Evolutionary conservation across 2,888 invertebrate genomes (phyloP).

Genomic region (Phyllotreta cruciferae): DNA sequence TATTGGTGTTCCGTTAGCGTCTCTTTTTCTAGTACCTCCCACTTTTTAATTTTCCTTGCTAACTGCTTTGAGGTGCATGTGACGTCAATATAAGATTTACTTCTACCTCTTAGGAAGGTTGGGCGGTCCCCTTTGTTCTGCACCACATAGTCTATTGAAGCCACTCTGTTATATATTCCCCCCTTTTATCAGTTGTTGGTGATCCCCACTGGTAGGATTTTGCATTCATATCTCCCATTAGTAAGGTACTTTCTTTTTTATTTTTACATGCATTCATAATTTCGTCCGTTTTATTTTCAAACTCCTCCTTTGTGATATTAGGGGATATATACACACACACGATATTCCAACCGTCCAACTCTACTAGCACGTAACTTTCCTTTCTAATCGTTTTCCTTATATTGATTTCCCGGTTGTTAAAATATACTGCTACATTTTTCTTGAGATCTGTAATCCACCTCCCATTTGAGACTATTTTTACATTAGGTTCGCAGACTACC

Average conservation of each 20-base stretch:
- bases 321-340: slow-evolving; percentile 16
- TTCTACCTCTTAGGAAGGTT: slow-evolving; percentile 20
- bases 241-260: not conserved
- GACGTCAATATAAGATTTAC: slow-evolving; percentile 15
- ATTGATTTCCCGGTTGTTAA: slow-evolving; percentile 11
- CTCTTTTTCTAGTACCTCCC: slow-evolving; percentile 23
- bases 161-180: slow-evolving; percentile 20
- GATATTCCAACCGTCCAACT: not conserved
- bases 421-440: slow-evolving; percentile 13
- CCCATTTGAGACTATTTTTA: not conserved
- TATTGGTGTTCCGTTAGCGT: slow-evolving; percentile 17
- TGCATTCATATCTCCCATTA: slow-evolving; percentile 28
- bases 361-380: slow-evolving; percentile 7
- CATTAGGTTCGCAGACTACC: slow-evolving; percentile 29
- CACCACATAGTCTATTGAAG: slow-evolving; percentile 6
- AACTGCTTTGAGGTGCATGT: slow-evolving; percentile 15
- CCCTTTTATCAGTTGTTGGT: slow-evolving; percentile 12
- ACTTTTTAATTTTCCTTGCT: slow-evolving; percentile 11
- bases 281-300: slow-evolving; percentile 4
- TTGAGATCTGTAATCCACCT: slow-evolving; percentile 20
- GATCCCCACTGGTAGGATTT: slow-evolving; percentile 27
- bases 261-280: slow-evolving; percentile 2
- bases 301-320: slow-evolving; percentile 10
- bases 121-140: slow-evolving; percentile 14
- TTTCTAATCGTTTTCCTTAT: not conserved